Conservation (phyloP, 2,113 vertebrate species). For the Pardalotus punctatus region DNA sequence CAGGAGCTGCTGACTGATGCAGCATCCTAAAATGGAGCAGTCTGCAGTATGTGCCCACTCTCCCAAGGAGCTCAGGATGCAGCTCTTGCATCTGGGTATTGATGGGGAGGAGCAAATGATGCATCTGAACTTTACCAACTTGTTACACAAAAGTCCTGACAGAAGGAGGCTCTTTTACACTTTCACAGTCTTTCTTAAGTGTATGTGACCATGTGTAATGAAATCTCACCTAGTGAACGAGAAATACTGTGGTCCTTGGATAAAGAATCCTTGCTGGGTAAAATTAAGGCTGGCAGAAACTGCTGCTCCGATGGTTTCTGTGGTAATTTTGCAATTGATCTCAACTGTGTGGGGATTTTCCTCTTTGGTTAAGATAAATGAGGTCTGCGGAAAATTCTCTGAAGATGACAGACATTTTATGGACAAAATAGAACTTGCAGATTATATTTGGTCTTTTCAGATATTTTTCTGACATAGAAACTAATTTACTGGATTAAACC, state of each 20-base stretch:
- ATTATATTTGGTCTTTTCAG: neutral
- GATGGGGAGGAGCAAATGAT: neutral
- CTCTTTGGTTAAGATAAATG: neutral
- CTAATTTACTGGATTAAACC: neutral
- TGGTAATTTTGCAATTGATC: neutral
- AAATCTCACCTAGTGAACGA: neutral
- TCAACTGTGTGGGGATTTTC: neutral
- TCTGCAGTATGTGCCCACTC: neutral
- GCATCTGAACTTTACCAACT: neutral
- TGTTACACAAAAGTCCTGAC: neutral
- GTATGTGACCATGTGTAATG: neutral
- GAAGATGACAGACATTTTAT: neutral
- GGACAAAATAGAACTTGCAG: neutral
- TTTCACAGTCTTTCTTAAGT: neutral
- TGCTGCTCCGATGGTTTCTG: neutral
- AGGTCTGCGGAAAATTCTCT: neutral
- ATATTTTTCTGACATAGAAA: neutral
- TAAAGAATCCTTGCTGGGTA: neutral
- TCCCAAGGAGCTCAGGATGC: neutral
- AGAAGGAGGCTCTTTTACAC: neutral
- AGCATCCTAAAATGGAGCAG: neutral
- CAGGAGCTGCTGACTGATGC: neutral
- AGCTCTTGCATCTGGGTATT: neutral
- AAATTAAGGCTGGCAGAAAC: neutral
- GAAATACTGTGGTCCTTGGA: neutral